phyloP scores from a whole-genome alignment of 1,140 invertebrate genomes.

The Choristoneura fumiferana region DNA sequence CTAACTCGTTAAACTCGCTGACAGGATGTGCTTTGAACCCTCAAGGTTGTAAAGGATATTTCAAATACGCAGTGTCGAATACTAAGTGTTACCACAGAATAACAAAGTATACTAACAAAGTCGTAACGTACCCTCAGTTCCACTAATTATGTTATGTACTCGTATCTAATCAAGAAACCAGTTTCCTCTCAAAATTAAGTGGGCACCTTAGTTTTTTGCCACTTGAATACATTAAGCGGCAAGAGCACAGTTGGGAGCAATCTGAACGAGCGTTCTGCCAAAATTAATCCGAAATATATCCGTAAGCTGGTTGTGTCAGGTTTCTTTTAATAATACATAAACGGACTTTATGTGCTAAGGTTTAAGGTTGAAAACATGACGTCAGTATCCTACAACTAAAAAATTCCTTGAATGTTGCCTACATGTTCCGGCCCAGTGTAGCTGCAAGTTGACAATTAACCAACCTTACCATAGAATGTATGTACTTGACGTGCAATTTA shows the following conservation, averaged over 20 bases:
- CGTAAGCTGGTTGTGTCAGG: no score
- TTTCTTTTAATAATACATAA: no score
- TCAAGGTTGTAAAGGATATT: slow-evolving; percentile 64
- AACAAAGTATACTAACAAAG: no score
- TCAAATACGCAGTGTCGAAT: slow-evolving; percentile 27
- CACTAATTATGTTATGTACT: background rate
- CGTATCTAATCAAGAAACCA: slow-evolving; percentile 7
- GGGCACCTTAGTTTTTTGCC: slow-evolving; percentile 3
- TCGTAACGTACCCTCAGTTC: background rate
- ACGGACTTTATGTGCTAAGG: no score
- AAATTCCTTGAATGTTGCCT: no score
- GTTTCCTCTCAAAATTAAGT: slow-evolving; percentile 17
- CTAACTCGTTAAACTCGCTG: slow-evolving; percentile 61
- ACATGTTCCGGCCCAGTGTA: no score
- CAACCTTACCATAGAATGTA: no score
- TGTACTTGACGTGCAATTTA: no score
- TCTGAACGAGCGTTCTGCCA: slow-evolving; percentile 1
- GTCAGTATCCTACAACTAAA: no score
- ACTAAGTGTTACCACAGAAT: slow-evolving; percentile 18
- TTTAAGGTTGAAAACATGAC: no score
- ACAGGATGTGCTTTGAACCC: slow-evolving; percentile 69
- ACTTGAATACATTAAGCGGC: slow-evolving; percentile 13
- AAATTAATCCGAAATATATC: slow-evolving; percentile 3
- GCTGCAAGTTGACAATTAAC: no score
- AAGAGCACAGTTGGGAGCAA: slow-evolving; percentile 11